These are phyloP conservation scores for Caenorhabditis remanei DNA, from an alignment of 1,140 invertebrate species.

Conservation along the genomic window DNA sequence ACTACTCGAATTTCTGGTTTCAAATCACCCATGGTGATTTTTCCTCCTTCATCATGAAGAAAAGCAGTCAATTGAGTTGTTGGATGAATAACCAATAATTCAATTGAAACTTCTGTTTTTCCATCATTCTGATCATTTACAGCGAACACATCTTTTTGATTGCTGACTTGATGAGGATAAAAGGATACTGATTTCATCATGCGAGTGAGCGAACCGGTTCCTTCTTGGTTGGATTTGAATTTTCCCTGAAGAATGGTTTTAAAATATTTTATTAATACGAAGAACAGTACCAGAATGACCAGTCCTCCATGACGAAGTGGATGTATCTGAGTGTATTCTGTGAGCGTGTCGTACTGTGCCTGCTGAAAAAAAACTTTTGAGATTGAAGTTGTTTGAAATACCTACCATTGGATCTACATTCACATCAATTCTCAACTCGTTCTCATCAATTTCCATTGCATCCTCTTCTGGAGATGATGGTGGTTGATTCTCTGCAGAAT, in stretches of 20 bases:
- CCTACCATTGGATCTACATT: background rate
- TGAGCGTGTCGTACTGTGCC: slow-evolving; percentile 2
- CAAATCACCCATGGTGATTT: slow-evolving; percentile 34
- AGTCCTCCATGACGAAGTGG: slow-evolving; percentile 33
- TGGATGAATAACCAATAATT: slow-evolving; percentile 9
- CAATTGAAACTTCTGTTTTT: slow-evolving; percentile 12
- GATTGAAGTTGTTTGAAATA: background rate
- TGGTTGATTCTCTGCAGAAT: background rate
- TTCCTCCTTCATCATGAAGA: slow-evolving; percentile 16
- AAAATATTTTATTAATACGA: background rate
- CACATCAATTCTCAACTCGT: slow-evolving; percentile 36
- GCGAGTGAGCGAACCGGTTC: background rate
- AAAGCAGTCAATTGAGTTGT: slow-evolving; percentile 14
- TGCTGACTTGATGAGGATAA: background rate
- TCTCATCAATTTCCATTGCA: slow-evolving; percentile 12
- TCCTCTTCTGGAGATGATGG: background rate
- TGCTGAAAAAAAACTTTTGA: slow-evolving; percentile 13
- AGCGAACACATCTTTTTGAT: slow-evolving; percentile 16
- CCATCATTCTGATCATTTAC: background rate
- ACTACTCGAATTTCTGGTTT: background rate
- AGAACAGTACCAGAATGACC: background rate
- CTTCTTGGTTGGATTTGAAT: slow-evolving; percentile 1
- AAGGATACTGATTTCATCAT: slow-evolving; percentile 27
- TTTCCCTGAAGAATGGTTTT: slow-evolving; percentile 9
- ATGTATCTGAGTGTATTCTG: slow-evolving; percentile 10